phyloP scores from a whole-genome alignment of 2,113 vertebrate genomes.

The Vireo altiloquus region DNA sequence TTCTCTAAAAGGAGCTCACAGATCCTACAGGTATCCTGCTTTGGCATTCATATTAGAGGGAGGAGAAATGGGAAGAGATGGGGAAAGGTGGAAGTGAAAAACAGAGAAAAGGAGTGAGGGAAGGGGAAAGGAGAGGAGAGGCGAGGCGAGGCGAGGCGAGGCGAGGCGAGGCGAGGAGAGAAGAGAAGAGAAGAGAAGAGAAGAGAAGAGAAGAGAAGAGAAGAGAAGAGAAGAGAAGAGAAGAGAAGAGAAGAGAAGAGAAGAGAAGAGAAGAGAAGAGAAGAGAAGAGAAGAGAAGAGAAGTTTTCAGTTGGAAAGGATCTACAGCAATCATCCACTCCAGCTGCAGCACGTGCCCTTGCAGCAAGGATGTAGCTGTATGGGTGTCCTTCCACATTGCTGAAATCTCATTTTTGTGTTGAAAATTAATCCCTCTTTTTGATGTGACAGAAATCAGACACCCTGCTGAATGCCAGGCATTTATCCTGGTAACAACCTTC shows the following conservation, averaged over 20 bases:
- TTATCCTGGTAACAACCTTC: neutral
- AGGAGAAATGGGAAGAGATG: neutral
- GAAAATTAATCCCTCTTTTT: neutral
- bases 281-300: accelerated
- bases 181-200: neutral
- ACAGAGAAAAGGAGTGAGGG: accelerated
- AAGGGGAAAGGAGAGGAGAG: too few species aligned
- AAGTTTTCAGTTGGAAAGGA: neutral
- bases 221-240: neutral
- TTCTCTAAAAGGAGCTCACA: neutral
- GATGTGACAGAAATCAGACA: neutral
- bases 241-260: too few species aligned
- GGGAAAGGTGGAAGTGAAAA: neutral
- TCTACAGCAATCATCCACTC: neutral
- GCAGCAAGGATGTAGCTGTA: neutral
- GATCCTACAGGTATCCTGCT: neutral
- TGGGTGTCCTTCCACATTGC: neutral
- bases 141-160: too few species aligned
- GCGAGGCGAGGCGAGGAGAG: too few species aligned
- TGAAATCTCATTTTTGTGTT: neutral
- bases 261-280: accelerated
- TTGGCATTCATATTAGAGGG: neutral
- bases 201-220: neutral
- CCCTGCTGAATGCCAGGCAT: neutral
- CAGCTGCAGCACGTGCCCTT: neutral